phyloP scores from a whole-genome alignment of 2,797 vertebrate genomes.

The Oryzias dopingdopingensis region DNA sequence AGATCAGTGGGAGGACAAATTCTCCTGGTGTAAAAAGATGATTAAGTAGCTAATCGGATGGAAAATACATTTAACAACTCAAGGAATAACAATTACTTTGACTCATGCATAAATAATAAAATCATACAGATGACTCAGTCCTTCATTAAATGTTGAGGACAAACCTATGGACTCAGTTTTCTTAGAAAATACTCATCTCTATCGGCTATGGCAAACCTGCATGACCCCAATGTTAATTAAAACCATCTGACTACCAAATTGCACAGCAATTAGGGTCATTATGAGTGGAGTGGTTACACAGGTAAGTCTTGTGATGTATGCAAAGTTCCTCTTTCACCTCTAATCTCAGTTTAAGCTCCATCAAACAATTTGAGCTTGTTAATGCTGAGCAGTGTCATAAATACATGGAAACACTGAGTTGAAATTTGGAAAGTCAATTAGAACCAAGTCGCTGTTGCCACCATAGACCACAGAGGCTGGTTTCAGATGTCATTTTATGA shows the following conservation, averaged over 20 bases:
- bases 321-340: constrained; percentile 11
- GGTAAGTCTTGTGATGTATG: constrained; percentile 9
- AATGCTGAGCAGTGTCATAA: no score
- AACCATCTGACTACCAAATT: constrained; percentile 29
- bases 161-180: background rate
- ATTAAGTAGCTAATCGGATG: background rate
- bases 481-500: no score
- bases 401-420: no score
- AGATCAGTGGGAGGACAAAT: no score
- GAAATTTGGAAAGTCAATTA: no score
- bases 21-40: background rate
- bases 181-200: background rate
- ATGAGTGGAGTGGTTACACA: constrained; percentile 17
- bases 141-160: background rate
- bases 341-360: no score
- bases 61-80: background rate
- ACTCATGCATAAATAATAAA: background rate
- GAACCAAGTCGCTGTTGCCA: no score
- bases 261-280: constrained; percentile 39
- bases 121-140: background rate
- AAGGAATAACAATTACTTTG: background rate
- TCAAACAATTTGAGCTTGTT: no score
- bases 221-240: constrained; percentile 35
- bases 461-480: no score
- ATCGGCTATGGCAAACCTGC: constrained; percentile 21